Evolutionary conservation across 2,888 invertebrate genomes (phyloP), one percentile per base, ranked within the genome.

Genomic region (Epiblema foenella): DNA sequence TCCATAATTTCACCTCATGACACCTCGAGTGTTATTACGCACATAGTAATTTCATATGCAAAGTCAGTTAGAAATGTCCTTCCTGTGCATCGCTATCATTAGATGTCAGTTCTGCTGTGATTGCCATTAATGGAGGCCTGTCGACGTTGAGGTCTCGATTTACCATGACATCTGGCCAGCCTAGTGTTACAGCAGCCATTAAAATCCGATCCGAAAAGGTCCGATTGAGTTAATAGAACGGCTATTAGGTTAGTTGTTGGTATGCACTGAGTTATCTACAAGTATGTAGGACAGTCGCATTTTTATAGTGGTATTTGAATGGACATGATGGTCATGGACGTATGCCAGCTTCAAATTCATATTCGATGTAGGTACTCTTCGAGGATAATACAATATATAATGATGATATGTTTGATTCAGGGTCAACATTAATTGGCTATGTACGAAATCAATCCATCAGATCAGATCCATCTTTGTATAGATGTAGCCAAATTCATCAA

Each of bases 1-100:
- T 65, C 33, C 33, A 62, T 62, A 67, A 62, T 68, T 68, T 68
- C 68, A 68, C 63, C 68, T 72, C 24, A 46, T 65, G 69, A 60
- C 72, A 72, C 72, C 18, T 12, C 24, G 18, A 37, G 42, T 59
- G 65, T 42, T 51, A 69, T 64, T 65, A 56, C 51, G 51, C 37
- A 24, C 20, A 52, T 33, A 29, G 68, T 59, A 59, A 69, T 65
- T 29, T 68, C 49, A 68, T 62, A 65, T 60, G 60, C 54, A 62
- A 49, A 59, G 9, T 62, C 49, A 62, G 37, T 65, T 29, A 51
- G 63, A 29, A 69, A 59, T 33, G 65, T 57, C 59, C 60, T 66
- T 73, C 73, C 66, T 57, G 69, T 59, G 58, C 64, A 59, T 67
- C 62, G 15, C 24, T 62, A 67, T 56, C 37, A 67, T 62, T 69